phyloP scores from a whole-genome alignment of 2,113 vertebrate species.

The Pterophyllum scalare region DNA sequence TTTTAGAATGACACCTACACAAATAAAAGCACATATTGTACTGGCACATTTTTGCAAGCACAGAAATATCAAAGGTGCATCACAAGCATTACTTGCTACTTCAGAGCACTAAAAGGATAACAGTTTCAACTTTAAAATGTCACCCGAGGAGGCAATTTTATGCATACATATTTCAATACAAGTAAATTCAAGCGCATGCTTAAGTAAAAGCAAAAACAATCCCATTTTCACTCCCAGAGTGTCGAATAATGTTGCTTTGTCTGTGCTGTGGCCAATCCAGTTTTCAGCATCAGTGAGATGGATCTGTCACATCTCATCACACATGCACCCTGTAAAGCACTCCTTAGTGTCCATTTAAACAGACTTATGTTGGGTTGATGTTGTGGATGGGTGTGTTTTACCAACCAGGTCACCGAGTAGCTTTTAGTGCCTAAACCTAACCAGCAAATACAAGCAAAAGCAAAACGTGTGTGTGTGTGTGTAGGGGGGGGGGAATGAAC shows the following conservation, averaged over 20 bases:
- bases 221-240: neutral
- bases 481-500: too few relatives aligned
- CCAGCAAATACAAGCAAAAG: neutral
- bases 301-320: neutral
- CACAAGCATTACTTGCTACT: neutral
- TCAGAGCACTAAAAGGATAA: neutral
- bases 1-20: neutral
- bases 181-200: neutral
- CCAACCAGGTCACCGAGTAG: neutral
- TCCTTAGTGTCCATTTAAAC: neutral
- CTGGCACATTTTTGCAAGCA: neutral
- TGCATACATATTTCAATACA: neutral
- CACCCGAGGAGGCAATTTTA: neutral
- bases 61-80: neutral
- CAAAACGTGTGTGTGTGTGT: neutral
- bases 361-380: neutral
- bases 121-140: slow-evolving; percentile 3
- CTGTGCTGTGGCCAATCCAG: neutral
- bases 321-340: neutral
- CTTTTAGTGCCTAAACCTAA: neutral
- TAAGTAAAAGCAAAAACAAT: neutral
- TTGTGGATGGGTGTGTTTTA: neutral
- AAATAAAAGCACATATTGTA: neutral
- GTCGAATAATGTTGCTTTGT: neutral
- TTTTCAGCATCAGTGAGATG: neutral